A percentile compares a stretch with the other conserved stretches of the same genome.
These are phyloP conservation scores for Apotomis turbidana DNA, from an alignment of 2,888 invertebrate species.

Conservation along the genomic window DNA sequence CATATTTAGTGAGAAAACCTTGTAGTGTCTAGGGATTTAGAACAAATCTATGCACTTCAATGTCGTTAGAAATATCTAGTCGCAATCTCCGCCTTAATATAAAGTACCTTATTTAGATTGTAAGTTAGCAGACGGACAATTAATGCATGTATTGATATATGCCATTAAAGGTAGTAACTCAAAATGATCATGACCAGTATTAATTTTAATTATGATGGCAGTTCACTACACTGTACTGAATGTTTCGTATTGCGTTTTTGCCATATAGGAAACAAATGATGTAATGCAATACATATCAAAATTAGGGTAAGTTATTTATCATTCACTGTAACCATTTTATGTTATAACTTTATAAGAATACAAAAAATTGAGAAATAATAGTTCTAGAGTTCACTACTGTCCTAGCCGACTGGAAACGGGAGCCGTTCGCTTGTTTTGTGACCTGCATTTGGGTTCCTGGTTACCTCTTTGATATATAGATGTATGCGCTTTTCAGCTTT, in stretches of 20 bases:
- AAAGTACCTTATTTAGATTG: slow-evolving; percentile 13
- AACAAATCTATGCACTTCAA: slow-evolving; percentile 27
- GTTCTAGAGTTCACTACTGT: no score
- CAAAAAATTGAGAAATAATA: no score
- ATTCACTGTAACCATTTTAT: no score
- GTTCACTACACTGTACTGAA: no score
- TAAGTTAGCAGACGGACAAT: slow-evolving; percentile 2
- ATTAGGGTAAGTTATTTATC: not conserved
- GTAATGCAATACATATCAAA: not conserved
- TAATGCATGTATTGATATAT: not conserved
- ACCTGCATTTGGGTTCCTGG: no score
- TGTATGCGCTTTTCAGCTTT: not conserved
- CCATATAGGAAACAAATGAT: not conserved
- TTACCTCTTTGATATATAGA: no score
- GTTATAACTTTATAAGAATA: no score
- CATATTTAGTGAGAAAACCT: slow-evolving; percentile 15
- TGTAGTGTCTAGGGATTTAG: slow-evolving; percentile 15
- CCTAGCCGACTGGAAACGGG: no score
- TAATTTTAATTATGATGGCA: no score
- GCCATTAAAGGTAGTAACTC: no score
- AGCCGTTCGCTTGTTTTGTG: no score
- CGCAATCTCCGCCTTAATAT: slow-evolving; percentile 25
- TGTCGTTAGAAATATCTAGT: slow-evolving; percentile 30
- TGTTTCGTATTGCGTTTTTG: not conserved
- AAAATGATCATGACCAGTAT: no score